Percentiles rank a stretch among this genome's conserved stretches.
Conservation (phyloP, 2,797 vertebrate species). For the Microctenopoma steveboyesi region DNA sequence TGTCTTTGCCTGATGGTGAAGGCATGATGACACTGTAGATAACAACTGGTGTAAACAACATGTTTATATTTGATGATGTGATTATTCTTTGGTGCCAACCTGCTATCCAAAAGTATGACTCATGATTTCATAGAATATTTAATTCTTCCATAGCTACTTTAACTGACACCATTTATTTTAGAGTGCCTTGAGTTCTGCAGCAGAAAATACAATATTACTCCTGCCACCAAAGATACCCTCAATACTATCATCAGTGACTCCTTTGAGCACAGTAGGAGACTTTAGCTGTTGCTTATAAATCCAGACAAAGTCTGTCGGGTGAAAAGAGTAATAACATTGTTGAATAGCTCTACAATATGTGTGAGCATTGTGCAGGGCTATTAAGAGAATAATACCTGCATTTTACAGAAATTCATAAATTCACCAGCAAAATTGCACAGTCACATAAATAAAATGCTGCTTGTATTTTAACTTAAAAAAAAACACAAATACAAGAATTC, state of each 20-base stretch:
- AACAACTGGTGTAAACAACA: slow-evolving; percentile 19
- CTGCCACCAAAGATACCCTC: slow-evolving; percentile 38
- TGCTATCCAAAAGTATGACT: slow-evolving; percentile 19
- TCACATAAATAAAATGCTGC: slow-evolving; percentile 18
- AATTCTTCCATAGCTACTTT: slow-evolving; percentile 17
- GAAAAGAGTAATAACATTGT: slow-evolving; percentile 49
- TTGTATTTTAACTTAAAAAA: slow-evolving; percentile 14
- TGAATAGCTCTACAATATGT: slow-evolving; percentile 39
- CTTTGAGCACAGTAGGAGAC: slow-evolving; percentile 47
- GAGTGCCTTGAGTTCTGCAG: slow-evolving; percentile 21
- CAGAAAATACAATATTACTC: slow-evolving; percentile 20
- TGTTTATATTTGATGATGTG: slow-evolving; percentile 27
- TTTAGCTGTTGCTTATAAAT: slow-evolving; percentile 46
- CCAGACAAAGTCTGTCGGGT: slow-evolving; percentile 56
- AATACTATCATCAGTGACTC: slow-evolving; percentile 42
- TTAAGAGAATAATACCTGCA: slow-evolving; percentile 41
- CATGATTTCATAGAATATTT: slow-evolving; percentile 20
- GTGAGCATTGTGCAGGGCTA: neutral
- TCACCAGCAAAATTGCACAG: slow-evolving; percentile 26
- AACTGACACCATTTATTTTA: slow-evolving; percentile 49
- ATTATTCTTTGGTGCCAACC: slow-evolving; percentile 20
- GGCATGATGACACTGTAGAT: slow-evolving; percentile 11
- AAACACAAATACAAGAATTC: slow-evolving; percentile 2
- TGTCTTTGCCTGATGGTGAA: slow-evolving; percentile 21
- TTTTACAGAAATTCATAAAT: slow-evolving; percentile 23